Conservation (phyloP, 2,888 invertebrate genomes). For the Rhimphoctona megacephalus region DNA sequence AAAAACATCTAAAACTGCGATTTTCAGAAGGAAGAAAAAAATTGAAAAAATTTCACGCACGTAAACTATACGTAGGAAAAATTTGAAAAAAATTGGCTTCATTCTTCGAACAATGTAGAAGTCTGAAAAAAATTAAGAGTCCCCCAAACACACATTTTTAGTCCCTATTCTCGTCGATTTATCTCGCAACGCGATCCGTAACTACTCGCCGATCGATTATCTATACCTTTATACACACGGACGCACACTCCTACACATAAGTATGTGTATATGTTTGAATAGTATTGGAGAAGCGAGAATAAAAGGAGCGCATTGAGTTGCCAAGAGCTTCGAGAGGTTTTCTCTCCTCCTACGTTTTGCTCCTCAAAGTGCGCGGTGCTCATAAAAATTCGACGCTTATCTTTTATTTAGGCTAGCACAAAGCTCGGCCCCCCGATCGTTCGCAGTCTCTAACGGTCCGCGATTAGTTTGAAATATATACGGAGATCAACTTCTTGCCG, state of each 20-base stretch:
- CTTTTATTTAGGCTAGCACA: constrained; percentile 67
- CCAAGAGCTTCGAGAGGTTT: neutral
- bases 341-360: neutral
- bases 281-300: neutral
- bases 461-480: constrained; percentile 31
- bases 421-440: constrained; percentile 26
- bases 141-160: neutral
- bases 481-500: constrained; percentile 30
- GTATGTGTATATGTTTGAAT: neutral
- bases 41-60: neutral
- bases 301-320: neutral
- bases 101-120: neutral
- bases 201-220: neutral
- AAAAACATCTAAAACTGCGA: too few species aligned
- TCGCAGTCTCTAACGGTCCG: constrained; percentile 9
- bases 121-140: neutral
- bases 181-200: too few species aligned
- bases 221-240: neutral
- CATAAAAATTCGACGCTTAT: constrained; percentile 62
- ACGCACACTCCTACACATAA: neutral
- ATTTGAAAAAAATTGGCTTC: neutral
- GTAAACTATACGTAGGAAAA: neutral
- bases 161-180: too few species aligned
- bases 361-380: constrained; percentile 13
- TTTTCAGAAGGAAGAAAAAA: too few species aligned